Base-by-base conservation (phyloP, 2,113 vertebrate genomes). In the Cyprinodon brontotheroides region DNA sequence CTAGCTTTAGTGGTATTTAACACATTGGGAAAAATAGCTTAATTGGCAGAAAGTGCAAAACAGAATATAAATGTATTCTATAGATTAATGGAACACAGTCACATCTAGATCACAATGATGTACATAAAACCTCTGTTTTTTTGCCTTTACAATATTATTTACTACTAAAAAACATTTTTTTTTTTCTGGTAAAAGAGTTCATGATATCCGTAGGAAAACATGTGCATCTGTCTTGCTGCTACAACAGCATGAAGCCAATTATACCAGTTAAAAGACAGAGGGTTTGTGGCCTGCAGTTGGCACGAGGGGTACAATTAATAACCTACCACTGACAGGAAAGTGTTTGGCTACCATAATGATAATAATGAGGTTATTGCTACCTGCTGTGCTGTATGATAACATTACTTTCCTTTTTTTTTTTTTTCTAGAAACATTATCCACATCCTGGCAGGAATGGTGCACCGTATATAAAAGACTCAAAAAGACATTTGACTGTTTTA, bases 311-410 rank as follows among this genome's bases (percentile, higher is more conserved):
- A 87, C 89, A 93, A 93, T 94, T 94, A 94, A 94, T 94, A 92
- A 94, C 93, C 70, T 70, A 90, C 87, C 82, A 91, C 90, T 93
- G 93, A 94, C 89, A 91, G 91, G 83, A 91, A 90, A 91, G 89
- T 71, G 91, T 91, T 92, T 92, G 92, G 91, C 89, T 87, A 90
- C 86, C 87, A 66, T 93, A 86, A 85, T 86, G 91, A 94, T 92
- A 93, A 95, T 95, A 94, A 94, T 92, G 93, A 95, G 93, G 88
- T 93, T 93, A 93, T 94, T 91, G 92, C 87, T 89, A 64, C 93
- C 93, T 9, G 88, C 94, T 93, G 94, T 43, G 93, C 86, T 78
- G 80, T 89, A 91, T 93, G 91, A 94, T 92, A 82, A 80, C 37
- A 17, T 39, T 92, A 88, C 92, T 86, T 85, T 86, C 88, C 84